Conservation (phyloP, 2,888 invertebrate genomes). For the Lobophora halterata region DNA sequence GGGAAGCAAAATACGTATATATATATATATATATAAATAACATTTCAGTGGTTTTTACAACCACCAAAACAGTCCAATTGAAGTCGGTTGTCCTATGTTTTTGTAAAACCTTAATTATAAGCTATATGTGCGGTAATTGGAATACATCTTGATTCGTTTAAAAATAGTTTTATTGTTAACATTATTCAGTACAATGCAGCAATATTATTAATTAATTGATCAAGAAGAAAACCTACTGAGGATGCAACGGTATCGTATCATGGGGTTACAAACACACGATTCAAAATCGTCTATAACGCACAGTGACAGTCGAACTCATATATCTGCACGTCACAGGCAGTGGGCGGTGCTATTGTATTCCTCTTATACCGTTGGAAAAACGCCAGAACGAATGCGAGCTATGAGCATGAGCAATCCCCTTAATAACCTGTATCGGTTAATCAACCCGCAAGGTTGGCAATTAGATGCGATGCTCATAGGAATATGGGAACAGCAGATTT, state of each 20-base stretch:
- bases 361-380: constrained; percentile 53
- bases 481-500: constrained; percentile 1
- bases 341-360: constrained; percentile 58
- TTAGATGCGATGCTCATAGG: constrained; percentile 39
- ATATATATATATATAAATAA: too few relatives aligned
- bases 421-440: constrained; percentile 75
- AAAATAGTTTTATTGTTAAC: too few relatives aligned
- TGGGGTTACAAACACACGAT: constrained; percentile 14
- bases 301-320: constrained; percentile 48
- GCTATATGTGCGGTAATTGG: too few relatives aligned
- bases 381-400: constrained; percentile 68
- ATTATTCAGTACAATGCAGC: too few relatives aligned
- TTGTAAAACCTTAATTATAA: too few relatives aligned
- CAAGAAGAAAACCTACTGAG: too few relatives aligned
- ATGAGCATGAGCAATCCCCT: constrained; percentile 70
- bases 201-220: too few relatives aligned
- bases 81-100: too few relatives aligned
- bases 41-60: too few relatives aligned
- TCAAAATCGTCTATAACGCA: constrained; percentile 18
- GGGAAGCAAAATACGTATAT: too few relatives aligned
- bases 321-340: constrained; percentile 46
- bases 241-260: constrained; percentile 18
- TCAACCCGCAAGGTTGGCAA: constrained; percentile 69
- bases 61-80: too few relatives aligned
- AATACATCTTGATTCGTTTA: too few relatives aligned